Base-by-base conservation (phyloP, 1,140 invertebrate species). In the Papilio aristodemus region DNA sequence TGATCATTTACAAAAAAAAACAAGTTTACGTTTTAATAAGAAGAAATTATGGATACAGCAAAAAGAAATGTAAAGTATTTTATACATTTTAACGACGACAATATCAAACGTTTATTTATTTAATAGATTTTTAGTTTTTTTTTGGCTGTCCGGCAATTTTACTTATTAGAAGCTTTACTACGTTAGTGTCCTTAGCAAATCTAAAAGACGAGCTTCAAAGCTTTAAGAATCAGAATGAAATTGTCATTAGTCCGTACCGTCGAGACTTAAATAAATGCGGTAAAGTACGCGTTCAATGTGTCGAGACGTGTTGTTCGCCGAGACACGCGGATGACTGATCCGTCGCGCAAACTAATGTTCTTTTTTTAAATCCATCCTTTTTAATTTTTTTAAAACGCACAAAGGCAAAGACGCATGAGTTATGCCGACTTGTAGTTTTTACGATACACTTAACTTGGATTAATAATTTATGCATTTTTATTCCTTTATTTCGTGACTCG, bases 341-440 rank as follows among this genome's bases (percentile, higher is more conserved):
- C 86, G 78, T 78, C 81, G 84, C 83, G 79, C 76, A 79, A 85
- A 89, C 81, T 86, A 91, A 91, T 89, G 87, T 88, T 88, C 85
- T 80, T 89, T 85, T 90, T 86, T 89, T 76, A 81, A 84, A 83
- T 70, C 71, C 76, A 71, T 66, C 63, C 50, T 73, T 78, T 87
- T 85, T 88, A 84, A 83, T 87, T 87, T 88, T n/a, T 85, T 84
- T 79, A 80, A 83, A 82, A 41, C 83, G 85, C 81, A 91, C 63
- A 85, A 86, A 87, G 81, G 75, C 82, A 79, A 85, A 86, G 83
- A 77, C 80, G 70, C 86, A 83, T 91, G 81, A 91, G 81, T 87
- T 89, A 89, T 89, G 80, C 83, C 84, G 85, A 85, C 85, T 83
- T 82, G 84, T 89, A 87, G 84, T 87, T 89, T 91, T 88, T 89